These are phyloP conservation scores for Drosophila birchii DNA, from an alignment of 2,888 invertebrate genomes.

Conservation along the genomic window DNA sequence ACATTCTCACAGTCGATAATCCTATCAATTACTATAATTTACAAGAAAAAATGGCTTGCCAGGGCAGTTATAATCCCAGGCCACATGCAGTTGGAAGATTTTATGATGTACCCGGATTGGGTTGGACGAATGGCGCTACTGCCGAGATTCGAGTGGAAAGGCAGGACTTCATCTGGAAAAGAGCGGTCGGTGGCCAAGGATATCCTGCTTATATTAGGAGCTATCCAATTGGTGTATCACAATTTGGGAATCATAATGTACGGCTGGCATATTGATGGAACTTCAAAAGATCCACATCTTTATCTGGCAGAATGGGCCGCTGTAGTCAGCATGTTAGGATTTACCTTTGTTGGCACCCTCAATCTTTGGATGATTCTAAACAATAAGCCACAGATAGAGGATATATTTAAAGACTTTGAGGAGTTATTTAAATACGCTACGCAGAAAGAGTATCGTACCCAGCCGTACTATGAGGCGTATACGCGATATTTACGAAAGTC, in stretches of 20 bases:
- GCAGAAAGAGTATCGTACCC: not conserved
- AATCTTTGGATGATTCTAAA: not conserved
- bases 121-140: not conserved
- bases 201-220: not conserved
- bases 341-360: conserved; percentile 4
- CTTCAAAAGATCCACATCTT: not conserved
- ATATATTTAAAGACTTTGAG: not conserved
- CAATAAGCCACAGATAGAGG: conserved; percentile 1
- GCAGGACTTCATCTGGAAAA: not conserved
- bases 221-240: not conserved
- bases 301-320: not conserved
- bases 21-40: not conserved
- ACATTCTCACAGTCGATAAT: not conserved
- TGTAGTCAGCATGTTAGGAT: not conserved
- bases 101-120: conserved; percentile 15
- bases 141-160: conserved; percentile 10
- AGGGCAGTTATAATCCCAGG: not conserved
- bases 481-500: not conserved
- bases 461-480: not conserved
- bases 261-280: not conserved
- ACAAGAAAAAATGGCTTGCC: rapidly evolving
- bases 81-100: conserved; percentile 20
- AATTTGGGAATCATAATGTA: conserved; percentile 4
- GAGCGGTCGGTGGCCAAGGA: not conserved
- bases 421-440: not conserved